Evolutionary conservation across 2,113 vertebrate genomes (phyloP).

Genomic region (Choloepus hoffmanni): DNA sequence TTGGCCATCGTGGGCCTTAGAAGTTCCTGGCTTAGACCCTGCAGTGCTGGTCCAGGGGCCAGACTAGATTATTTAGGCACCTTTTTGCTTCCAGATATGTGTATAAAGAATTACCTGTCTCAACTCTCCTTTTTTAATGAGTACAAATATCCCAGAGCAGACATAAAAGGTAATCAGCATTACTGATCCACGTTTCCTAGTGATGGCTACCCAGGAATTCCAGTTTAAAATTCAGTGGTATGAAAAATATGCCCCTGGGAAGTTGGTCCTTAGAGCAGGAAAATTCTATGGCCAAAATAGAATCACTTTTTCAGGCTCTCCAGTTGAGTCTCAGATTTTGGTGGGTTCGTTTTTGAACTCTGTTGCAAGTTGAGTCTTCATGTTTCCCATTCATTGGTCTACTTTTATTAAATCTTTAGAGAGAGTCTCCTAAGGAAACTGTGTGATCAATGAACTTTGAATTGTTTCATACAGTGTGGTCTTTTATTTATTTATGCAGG

Average conservation of each 20-base stretch:
- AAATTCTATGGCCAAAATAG: background rate
- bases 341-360: background rate
- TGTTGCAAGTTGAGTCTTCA: background rate
- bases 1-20: no score
- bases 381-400: background rate
- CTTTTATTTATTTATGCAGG: conserved; percentile 15
- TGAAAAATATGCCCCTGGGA: background rate
- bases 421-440: conserved; percentile 19
- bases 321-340: background rate
- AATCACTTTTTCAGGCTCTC: background rate
- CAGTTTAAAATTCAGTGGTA: background rate
- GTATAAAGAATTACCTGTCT: no score
- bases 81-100: no score
- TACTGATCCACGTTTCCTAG: background rate
- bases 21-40: no score
- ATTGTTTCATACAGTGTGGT: background rate
- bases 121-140: no score
- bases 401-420: conserved; percentile 54
- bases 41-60: no score
- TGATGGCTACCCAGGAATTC: background rate
- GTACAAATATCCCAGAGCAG: no score
- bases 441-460: conserved; percentile 21
- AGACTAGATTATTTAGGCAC: no score
- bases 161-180: background rate
- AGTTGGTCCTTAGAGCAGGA: background rate